Conservation (phyloP, 2,797 vertebrate species). For the Manis pentadactyla region DNA sequence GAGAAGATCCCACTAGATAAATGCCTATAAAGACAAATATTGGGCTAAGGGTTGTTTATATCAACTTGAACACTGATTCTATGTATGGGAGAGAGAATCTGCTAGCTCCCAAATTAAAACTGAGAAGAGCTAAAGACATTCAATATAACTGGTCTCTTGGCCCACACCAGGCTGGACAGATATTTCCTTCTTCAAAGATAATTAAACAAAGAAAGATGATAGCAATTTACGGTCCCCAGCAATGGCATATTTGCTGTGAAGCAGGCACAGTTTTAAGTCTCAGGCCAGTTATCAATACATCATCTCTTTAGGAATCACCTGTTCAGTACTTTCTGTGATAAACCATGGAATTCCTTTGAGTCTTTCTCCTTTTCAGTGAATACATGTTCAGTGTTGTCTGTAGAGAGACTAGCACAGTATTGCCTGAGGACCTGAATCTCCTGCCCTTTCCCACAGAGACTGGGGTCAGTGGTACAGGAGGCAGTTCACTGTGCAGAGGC, state of each 20-base stretch:
- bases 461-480: not conserved
- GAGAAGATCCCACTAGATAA: not conserved
- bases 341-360: not conserved
- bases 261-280: not conserved
- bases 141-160: not conserved
- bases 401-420: not conserved
- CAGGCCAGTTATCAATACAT: not conserved
- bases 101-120: not conserved
- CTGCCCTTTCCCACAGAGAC: not conserved
- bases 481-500: not conserved
- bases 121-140: not conserved
- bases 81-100: not conserved
- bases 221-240: not conserved
- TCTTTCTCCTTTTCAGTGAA: not conserved
- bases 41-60: not conserved
- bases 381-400: not conserved
- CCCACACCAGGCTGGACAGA: not conserved
- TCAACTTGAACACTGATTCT: not conserved
- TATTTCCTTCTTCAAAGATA: not conserved
- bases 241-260: not conserved
- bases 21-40: not conserved
- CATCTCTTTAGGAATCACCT: not conserved
- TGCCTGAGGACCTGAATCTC: not conserved
- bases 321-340: not conserved
- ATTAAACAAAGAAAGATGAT: not conserved